Evolutionary conservation across 2,888 invertebrate species (phyloP).

Genomic region (Heterodera filipjevi): DNA sequence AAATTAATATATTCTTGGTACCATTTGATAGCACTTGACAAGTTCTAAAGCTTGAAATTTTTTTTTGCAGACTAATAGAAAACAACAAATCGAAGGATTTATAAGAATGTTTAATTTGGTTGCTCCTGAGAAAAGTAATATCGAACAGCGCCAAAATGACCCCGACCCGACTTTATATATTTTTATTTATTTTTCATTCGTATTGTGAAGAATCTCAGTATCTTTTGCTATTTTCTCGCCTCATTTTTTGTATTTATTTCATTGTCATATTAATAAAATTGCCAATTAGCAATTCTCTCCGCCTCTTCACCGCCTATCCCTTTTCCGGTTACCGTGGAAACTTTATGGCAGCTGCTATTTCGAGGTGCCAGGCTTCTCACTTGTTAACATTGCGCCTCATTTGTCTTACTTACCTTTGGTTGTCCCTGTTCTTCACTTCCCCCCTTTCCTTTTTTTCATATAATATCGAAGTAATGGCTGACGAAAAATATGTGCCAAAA

Average conservation of each 20-base stretch:
- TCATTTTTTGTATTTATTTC: background rate
- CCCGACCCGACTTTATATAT: too few species aligned
- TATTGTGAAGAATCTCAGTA: slow-evolving; percentile 2
- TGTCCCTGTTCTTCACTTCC: background rate
- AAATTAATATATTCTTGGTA: too few species aligned
- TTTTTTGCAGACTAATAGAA: too few species aligned
- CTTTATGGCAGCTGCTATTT: background rate
- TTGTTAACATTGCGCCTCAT: background rate
- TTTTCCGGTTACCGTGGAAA: slow-evolving; percentile 12
- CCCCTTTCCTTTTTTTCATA: background rate
- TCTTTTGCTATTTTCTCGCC: background rate
- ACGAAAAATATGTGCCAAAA: slow-evolving; percentile 37
- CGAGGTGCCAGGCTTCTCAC: background rate
- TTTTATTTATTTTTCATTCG: background rate
- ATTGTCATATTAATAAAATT: background rate
- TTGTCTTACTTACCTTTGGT: background rate
- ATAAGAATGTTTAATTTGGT: too few species aligned
- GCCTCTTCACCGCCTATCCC: background rate
- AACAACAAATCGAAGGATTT: too few species aligned
- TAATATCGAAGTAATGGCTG: background rate
- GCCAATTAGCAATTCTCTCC: background rate
- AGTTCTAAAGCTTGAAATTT: too few species aligned
- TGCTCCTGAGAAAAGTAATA: too few species aligned
- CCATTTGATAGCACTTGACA: too few species aligned
- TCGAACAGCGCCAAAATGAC: too few species aligned